Percentiles rank a stretch among this genome's conserved stretches.
phyloP scores from a whole-genome alignment of 2,797 vertebrate genomes.

The Poecilia wingei region DNA sequence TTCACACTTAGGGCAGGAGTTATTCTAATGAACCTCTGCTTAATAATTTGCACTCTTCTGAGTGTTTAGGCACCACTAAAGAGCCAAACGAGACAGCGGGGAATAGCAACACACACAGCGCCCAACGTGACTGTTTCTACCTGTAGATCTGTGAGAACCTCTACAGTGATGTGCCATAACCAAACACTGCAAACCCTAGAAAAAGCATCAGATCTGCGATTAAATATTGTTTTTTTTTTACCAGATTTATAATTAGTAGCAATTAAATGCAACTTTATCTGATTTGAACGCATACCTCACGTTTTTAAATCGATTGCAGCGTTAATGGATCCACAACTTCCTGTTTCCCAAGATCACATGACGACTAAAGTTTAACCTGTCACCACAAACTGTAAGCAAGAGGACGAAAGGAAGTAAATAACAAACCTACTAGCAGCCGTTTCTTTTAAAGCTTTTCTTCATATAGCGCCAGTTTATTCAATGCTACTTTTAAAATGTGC shows the following conservation, averaged over 20 bases:
- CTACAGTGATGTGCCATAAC: background rate
- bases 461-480: background rate
- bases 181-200: background rate
- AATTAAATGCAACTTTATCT: background rate
- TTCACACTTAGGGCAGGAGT: constrained; percentile 28
- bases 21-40: constrained; percentile 28
- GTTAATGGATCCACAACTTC: background rate
- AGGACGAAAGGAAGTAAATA: background rate
- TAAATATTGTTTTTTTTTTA: too few species aligned
- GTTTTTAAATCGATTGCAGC: background rate
- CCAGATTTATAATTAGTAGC: background rate
- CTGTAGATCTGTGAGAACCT: background rate
- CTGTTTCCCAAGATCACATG: background rate
- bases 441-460: background rate
- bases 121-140: background rate
- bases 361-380: background rate
- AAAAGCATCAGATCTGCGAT: background rate
- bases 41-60: constrained; percentile 14
- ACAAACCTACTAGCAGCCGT: background rate
- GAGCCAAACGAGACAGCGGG: background rate
- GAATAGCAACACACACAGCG: background rate
- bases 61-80: constrained; percentile 11
- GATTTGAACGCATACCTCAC: background rate
- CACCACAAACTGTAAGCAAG: background rate
- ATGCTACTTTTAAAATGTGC: background rate